These are phyloP conservation scores for Nannospalax galili DNA, from an alignment of 2,113 vertebrate species.

Conservation along the genomic window DNA sequence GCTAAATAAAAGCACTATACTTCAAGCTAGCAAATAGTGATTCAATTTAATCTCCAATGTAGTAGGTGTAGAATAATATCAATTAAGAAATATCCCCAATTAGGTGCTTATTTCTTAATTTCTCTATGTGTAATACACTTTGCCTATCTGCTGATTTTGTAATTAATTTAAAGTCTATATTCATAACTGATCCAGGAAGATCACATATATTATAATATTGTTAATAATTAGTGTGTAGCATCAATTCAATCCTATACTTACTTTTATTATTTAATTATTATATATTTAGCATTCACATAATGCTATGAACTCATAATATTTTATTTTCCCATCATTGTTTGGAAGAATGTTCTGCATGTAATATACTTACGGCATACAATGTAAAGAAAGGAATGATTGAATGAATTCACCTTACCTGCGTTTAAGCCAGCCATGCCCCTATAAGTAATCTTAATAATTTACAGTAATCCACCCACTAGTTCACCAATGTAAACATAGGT, in stretches of 20 bases:
- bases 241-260: background rate
- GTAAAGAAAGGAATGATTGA: background rate
- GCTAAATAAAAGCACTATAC: background rate
- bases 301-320: background rate
- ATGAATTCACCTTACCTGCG: background rate
- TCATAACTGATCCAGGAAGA: background rate
- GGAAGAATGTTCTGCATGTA: background rate
- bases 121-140: background rate
- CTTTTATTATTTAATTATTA: conserved; percentile 25
- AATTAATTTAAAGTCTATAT: background rate
- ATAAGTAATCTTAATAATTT: background rate
- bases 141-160: background rate
- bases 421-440: background rate
- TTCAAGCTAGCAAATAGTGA: background rate
- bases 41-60: background rate
- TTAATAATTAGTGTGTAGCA: background rate
- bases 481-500: background rate
- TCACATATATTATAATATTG: background rate
- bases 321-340: background rate
- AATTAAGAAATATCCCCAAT: background rate
- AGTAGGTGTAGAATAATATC: background rate
- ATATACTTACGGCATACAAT: background rate
- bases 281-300: background rate
- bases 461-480: background rate
- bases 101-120: background rate